Evolutionary conservation across 1,140 invertebrate genomes (phyloP).

Genomic region (Neuroterus valhalla): DNA sequence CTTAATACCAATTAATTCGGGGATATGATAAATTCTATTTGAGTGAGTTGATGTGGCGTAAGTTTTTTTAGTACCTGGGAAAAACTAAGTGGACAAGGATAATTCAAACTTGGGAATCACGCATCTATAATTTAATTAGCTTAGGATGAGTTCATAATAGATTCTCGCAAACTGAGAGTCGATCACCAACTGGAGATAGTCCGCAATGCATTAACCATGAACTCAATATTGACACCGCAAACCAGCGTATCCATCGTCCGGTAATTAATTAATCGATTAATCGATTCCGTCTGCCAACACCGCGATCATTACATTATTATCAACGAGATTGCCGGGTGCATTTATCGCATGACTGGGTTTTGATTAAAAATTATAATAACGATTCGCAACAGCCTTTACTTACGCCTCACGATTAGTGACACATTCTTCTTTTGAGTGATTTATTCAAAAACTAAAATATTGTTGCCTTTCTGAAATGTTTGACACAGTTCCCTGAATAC

Average conservation of each 20-base stretch:
- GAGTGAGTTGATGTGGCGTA: too few relatives aligned
- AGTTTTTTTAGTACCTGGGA: too few relatives aligned
- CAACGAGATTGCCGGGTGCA: neutral
- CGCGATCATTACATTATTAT: conserved; percentile 18
- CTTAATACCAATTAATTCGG: too few relatives aligned
- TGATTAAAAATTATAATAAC: conserved; percentile 3
- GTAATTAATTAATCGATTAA: conserved; percentile 71
- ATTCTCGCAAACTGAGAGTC: conserved; percentile 43
- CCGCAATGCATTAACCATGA: conserved; percentile 63
- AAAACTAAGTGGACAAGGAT: neutral
- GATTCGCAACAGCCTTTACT: neutral
- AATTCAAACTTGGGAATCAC: neutral
- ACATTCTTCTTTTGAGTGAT: neutral
- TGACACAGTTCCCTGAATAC: neutral
- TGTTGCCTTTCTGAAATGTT: neutral
- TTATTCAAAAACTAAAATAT: neutral
- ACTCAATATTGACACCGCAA: conserved; percentile 70
- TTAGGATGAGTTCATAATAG: neutral
- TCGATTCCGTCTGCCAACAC: conserved; percentile 56
- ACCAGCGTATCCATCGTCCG: conserved; percentile 60
- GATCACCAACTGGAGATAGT: conserved; percentile 44
- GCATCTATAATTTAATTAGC: neutral
- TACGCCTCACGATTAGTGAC: too few relatives aligned
- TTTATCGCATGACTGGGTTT: neutral
- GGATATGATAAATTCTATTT: too few relatives aligned